A percentile compares a stretch with the other conserved stretches of the same genome.
Conservation (phyloP, 2,797 vertebrate species). For the Cirrhinus molitorella region DNA sequence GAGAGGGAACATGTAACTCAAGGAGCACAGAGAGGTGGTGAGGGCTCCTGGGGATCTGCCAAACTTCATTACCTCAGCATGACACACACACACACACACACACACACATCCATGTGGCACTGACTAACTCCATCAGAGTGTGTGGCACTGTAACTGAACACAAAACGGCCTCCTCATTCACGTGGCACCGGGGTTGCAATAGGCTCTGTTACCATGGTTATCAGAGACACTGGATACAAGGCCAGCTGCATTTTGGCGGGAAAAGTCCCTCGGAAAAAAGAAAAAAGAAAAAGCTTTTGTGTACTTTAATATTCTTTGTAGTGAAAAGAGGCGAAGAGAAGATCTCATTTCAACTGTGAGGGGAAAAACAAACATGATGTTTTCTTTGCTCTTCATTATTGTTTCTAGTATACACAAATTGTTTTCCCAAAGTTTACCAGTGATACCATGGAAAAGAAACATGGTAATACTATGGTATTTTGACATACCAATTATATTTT, state of each 20-base stretch:
- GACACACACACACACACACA: conserved; percentile 35
- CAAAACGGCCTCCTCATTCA: conserved; percentile 35
- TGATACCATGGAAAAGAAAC: not conserved
- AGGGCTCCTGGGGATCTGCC: conserved; percentile 47
- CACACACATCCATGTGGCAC: conserved; percentile 32
- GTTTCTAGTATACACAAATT: not conserved
- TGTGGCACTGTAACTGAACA: conserved; percentile 39
- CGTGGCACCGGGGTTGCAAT: conserved; percentile 42
- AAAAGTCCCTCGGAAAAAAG: conserved; percentile 45
- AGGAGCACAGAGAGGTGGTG: conserved; percentile 20
- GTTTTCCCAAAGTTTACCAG: not conserved
- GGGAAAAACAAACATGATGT: not conserved
- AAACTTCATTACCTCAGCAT: conserved; percentile 51
- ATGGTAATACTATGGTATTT: not conserved
- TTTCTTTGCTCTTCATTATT: not conserved
- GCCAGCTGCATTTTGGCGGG: conserved; percentile 56
- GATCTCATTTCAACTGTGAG: conserved; percentile 2
- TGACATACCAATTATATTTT: too few relatives aligned
- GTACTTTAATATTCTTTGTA: conserved; percentile 39
- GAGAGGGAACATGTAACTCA: conserved; percentile 33
- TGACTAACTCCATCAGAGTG: conserved; percentile 20
- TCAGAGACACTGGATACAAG: conserved; percentile 25
- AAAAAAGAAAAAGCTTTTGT: conserved; percentile 49
- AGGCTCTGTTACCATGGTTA: conserved; percentile 42
- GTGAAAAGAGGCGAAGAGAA: conserved; percentile 27